phyloP scores from a whole-genome alignment of 2,888 invertebrate species.

The Leptogaster cylindrica region DNA sequence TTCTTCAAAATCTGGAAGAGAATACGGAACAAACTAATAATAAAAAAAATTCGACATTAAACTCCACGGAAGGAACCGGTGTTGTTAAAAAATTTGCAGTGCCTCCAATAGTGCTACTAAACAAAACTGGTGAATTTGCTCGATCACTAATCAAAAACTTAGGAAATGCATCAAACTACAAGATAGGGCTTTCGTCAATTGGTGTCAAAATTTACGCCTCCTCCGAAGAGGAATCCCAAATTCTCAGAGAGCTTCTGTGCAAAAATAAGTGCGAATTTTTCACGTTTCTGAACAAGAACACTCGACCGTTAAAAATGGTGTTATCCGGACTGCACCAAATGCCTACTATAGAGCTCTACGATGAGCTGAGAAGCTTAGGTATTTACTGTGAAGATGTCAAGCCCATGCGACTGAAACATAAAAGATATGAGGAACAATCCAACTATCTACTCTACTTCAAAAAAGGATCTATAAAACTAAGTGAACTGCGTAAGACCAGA shows the following conservation, averaged over 20 bases:
- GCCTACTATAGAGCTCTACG: neutral
- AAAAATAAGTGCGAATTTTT: neutral
- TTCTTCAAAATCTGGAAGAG: neutral
- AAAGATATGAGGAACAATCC: conserved; percentile 6
- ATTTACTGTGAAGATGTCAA: neutral
- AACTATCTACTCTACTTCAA: neutral
- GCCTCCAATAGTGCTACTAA: neutral
- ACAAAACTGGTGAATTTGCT: neutral
- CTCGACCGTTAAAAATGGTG: neutral
- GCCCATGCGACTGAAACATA: neutral
- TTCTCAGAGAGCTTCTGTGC: neutral
- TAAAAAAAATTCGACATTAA: neutral
- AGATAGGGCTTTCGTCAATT: neutral
- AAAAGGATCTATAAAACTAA: neutral
- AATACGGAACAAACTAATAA: neutral
- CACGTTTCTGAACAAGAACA: neutral
- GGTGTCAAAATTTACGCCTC: neutral
- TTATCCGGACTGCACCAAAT: conserved; percentile 4
- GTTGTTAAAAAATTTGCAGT: neutral
- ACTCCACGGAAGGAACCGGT: neutral
- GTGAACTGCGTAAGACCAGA: neutral
- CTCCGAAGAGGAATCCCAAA: neutral
- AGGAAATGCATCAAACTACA: no score
- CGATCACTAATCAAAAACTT: neutral
- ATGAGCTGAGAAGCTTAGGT: neutral